Base-by-base conservation (phyloP, 2,113 vertebrate species). In the Fukomys damarensis region DNA sequence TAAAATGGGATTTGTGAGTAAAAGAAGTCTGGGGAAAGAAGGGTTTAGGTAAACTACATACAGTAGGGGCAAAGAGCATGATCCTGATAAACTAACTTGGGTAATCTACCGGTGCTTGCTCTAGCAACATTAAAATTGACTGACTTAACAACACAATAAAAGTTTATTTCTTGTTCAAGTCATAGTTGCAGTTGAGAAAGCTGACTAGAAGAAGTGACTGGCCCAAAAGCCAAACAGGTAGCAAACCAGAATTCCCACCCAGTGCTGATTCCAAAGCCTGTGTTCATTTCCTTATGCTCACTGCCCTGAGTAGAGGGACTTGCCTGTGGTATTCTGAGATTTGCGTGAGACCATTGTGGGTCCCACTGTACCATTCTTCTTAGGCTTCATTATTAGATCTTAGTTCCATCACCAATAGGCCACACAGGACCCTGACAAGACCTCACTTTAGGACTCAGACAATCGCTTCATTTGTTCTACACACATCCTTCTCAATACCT, bases 161-260 rank as follows among this genome's bases (percentile, higher is more conserved):
- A 59, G 68, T 82, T 66, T 76, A 74, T 88, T 92, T 88, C 83
- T 70, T 46, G 17, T 85, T 59, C 43, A 68, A 61, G 94, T 68
- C n/a, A 46, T 20, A 46, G 4, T 49, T 91, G 65, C 66, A 52
- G 11, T 63, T 38, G 12, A 72, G 86, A 80, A 86, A 84, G 89
- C 61, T 41, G 38, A 92, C 58, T 87, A 30, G 52, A 24, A 91
- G 66, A 83, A 43, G 28, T 49, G 65, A 82, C 22, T 32, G 49
- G 74, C 41, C 20, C 56, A 85, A 89, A 26, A 89, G 35, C 38
- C 63, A 72, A 56, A 95, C 38, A 80, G 22, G 38, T 46, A 89
- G 84, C 61, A 66, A 41, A 46, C 28, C 20, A 49, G 41, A 90
- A 86, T 66, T 46, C 49, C 54, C 26, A 72, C 32, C 30, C 46